Percentiles rank a stretch among this genome's conserved stretches.
Conservation (phyloP, 2,888 invertebrate species). For the Eristalis tenax region DNA sequence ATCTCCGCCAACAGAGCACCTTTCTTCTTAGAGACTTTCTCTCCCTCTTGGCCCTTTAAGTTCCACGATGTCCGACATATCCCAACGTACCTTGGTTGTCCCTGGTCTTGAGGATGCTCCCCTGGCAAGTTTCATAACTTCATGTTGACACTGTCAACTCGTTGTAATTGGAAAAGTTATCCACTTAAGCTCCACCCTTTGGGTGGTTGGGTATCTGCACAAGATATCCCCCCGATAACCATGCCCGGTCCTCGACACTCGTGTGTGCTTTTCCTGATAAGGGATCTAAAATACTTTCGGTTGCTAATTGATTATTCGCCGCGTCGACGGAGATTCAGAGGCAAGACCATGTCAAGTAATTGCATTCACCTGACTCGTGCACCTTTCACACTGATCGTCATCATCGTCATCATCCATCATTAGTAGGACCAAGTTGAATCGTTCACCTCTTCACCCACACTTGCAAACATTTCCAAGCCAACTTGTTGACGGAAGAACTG, state of each 20-base stretch:
- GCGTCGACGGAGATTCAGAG: not conserved
- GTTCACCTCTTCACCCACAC: not conserved
- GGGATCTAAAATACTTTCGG: not conserved
- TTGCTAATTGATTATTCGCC: not conserved
- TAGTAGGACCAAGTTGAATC: not conserved
- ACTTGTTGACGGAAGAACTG: slow-evolving; percentile 58
- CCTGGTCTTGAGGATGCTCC: not conserved
- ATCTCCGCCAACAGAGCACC: no score
- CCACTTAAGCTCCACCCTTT: not conserved
- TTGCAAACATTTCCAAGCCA: not conserved
- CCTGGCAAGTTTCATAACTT: not conserved
- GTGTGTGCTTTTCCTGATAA: not conserved
- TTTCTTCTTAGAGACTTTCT: no score
- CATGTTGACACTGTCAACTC: not conserved
- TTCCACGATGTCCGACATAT: not conserved
- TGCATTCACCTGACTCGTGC: not conserved
- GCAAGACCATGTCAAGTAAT: not conserved
- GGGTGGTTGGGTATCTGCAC: no score
- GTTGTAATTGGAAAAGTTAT: not conserved
- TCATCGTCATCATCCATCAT: not conserved
- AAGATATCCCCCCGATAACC: not conserved
- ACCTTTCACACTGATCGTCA: not conserved
- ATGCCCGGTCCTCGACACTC: not conserved
- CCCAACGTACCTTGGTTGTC: not conserved
- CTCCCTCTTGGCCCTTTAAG: no score